Percentiles rank a stretch among this genome's conserved stretches.
Evolutionary conservation across 30 jellyfish, hydroid and myxozoan genomes (phyloP).

Genomic region (Hydractinia symbiolongicarpus): DNA sequence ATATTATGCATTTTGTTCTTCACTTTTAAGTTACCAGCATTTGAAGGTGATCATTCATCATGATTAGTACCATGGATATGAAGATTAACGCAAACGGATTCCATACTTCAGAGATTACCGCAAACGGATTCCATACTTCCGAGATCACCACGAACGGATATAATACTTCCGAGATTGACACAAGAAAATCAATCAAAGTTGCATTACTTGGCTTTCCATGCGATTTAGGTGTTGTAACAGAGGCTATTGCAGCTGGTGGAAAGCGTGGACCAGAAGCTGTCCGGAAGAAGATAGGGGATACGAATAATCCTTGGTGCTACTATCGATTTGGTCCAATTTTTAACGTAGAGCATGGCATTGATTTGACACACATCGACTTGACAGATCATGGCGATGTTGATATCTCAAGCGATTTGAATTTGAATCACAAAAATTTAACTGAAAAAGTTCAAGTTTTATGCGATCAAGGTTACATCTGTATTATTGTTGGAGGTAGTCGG

Average conservation of each 20-base stretch:
- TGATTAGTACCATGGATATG: too few species aligned
- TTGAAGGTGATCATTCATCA: too few species aligned
- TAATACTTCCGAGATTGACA: neutral
- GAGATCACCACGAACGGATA: too few species aligned
- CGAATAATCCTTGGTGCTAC: too few species aligned
- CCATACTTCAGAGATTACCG: too few species aligned
- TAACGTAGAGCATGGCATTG: constrained; percentile 10
- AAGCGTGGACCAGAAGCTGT: constrained; percentile 21
- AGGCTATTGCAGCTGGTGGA: constrained; percentile 22
- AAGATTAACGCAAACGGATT: too few species aligned
- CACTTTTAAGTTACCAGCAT: too few species aligned
- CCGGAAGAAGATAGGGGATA: neutral
- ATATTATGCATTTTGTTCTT: too few species aligned
- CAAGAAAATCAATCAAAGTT: neutral
- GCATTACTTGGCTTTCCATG: constrained; percentile 33
- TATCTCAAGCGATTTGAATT: neutral
- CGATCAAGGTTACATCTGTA: constrained; percentile 1
- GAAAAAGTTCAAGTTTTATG: constrained; percentile 6
- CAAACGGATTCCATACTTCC: too few species aligned
- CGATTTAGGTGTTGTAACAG: constrained; percentile 24
- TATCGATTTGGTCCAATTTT: constrained; percentile 11
- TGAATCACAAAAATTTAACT: constrained; percentile 18
- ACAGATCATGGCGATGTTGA: constrained; percentile 21
- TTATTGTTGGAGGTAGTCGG: constrained; percentile 28
- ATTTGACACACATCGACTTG: neutral